Base-by-base conservation (phyloP, 1,140 invertebrate species). In the Liolophura sinensis region DNA sequence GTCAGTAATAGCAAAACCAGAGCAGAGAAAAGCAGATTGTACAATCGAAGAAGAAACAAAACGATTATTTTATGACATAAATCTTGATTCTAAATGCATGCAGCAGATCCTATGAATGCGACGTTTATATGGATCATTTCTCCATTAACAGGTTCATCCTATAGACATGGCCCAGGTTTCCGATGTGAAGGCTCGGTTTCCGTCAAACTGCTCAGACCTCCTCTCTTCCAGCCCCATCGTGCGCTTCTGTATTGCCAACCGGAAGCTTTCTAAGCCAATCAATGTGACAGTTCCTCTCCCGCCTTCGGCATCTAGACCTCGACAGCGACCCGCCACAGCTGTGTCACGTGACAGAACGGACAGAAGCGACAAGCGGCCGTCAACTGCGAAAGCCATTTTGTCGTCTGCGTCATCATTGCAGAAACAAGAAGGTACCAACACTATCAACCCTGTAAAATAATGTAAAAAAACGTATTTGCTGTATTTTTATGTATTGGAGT, bases 141-240 rank as follows among this genome's bases (percentile, higher is more conserved):
- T 54, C n/a, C 56, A n/a, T 55, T 9, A 51, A 22, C 58, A 79
- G 78, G 69, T 80, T 47, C 77, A 80, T 56, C 65, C 65, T 12
- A 67, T 80, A 51, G 78, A 80, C 46, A 62, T 65, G 0, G 56
- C 54, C 16, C 40, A 67, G 3, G 68, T 80, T 5, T 60, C 68
- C 0, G 75, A 76, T 12, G 27, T 80, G 14, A 77, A 70, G 31
- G 27, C 64, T n/a, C 49, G 69, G 40, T 47, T 62, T 18, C 69
- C 68, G 0, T 59, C 40, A 1, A 73, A 72, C 48, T 78, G 75
- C 68, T 58, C 47, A 24, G 60, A 59, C 27, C 62, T 80, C 0
- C 22, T 77, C 18, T 56, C 78, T 1, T 65, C 65, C 20, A 80
- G 75, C 63, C 75, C 78, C 12, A 77, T 80, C 18, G 12, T 78